A percentile compares a stretch with the other conserved stretches of the same genome.
Conservation (phyloP, 2,113 vertebrate species). For the Xiphophorus maculatus region DNA sequence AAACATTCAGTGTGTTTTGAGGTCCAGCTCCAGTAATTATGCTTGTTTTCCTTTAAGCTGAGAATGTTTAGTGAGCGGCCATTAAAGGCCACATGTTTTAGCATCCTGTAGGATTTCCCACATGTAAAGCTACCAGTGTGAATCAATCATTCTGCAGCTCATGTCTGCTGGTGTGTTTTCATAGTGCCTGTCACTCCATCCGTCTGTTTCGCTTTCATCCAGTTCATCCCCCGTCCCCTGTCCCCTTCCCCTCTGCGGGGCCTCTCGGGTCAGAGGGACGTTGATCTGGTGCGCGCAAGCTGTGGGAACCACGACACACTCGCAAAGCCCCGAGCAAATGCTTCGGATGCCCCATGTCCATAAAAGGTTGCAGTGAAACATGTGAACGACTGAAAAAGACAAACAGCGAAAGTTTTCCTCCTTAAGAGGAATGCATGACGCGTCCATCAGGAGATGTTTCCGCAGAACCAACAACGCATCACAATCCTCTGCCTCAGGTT, state of each 20-base stretch:
- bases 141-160: constrained; percentile 15
- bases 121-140: constrained; percentile 3
- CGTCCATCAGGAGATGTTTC: constrained; percentile 45
- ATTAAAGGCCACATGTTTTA: constrained; percentile 15
- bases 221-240: constrained; percentile 6
- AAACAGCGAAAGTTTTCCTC: constrained; percentile 18
- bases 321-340: constrained; percentile 24
- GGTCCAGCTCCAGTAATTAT: not conserved
- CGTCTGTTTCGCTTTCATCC: constrained; percentile 40
- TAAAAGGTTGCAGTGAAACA: constrained; percentile 63
- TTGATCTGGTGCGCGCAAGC: constrained; percentile 37
- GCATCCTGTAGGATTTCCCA: constrained; percentile 47
- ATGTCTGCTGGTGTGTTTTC: constrained; percentile 31
- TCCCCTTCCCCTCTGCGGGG: constrained; percentile 42
- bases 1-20: not conserved
- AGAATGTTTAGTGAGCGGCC: constrained; percentile 8
- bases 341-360: constrained; percentile 51
- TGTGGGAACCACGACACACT: constrained; percentile 67
- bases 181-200: constrained; percentile 40
- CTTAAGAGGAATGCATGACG: constrained; percentile 48
- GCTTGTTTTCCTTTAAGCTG: not conserved
- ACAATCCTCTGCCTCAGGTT: not conserved
- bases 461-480: constrained; percentile 5
- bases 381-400: constrained; percentile 20
- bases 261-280: constrained; percentile 62